These are phyloP conservation scores for Erithacus rubecula DNA, from an alignment of 2,797 vertebrate species.

Conservation along the genomic window DNA sequence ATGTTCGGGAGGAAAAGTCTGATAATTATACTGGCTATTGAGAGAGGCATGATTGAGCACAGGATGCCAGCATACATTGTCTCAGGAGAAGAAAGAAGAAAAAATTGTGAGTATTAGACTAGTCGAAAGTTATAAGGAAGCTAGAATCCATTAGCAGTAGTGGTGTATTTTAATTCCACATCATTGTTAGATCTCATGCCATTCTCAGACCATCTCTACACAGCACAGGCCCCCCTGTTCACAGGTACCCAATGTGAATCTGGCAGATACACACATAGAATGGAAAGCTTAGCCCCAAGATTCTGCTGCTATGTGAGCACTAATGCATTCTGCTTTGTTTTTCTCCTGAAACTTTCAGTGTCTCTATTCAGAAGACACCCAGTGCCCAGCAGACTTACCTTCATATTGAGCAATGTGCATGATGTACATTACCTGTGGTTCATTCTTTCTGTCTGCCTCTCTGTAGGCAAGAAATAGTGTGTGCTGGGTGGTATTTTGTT, in stretches of 20 bases:
- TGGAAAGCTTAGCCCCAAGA: not conserved
- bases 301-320: not conserved
- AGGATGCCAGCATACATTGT: not conserved
- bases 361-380: not conserved
- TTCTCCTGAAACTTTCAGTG: not conserved
- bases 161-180: not conserved
- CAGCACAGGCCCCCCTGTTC: not conserved
- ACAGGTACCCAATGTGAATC: not conserved
- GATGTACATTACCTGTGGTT: not conserved
- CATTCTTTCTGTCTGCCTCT: not conserved
- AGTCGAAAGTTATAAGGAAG: not conserved
- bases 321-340: not conserved
- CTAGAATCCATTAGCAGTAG: not conserved
- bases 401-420: not conserved
- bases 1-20: not conserved
- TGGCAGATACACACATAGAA: not conserved
- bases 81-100: not conserved
- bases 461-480: not conserved
- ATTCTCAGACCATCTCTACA: not conserved
- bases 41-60: not conserved
- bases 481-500: not conserved
- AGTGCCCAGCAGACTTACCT: not conserved
- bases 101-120: not conserved
- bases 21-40: not conserved
- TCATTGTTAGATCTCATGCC: not conserved